Evolutionary conservation across 2,113 vertebrate genomes (phyloP).

Genomic region (Clupea harengus): DNA sequence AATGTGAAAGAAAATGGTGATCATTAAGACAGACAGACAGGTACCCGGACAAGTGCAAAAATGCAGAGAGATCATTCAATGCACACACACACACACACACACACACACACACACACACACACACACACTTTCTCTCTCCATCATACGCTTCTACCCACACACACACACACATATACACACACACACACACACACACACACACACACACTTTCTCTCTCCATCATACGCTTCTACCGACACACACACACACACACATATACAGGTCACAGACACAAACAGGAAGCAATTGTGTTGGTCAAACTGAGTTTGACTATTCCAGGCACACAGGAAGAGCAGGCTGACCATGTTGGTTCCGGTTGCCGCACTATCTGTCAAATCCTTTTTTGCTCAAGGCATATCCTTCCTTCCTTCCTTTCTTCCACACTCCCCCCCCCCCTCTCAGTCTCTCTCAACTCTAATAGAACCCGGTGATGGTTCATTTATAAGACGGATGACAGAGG

Average conservation of each 20-base stretch:
- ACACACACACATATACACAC: background rate
- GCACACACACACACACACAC: background rate
- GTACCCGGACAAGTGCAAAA: no score
- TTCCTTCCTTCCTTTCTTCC: background rate
- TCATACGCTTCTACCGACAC: background rate
- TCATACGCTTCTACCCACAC: no score
- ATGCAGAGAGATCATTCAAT: background rate
- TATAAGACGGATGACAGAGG: conserved; percentile 37
- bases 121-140: no score
- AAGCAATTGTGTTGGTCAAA: background rate
- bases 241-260: conserved; percentile 11
- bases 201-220: background rate
- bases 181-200: background rate
- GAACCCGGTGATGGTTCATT: conserved; percentile 42
- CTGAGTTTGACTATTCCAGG: background rate
- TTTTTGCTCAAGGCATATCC: background rate
- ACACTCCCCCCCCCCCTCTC: background rate
- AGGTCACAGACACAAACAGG: background rate
- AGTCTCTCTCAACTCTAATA: conserved; percentile 26
- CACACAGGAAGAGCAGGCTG: background rate
- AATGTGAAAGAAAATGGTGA: background rate
- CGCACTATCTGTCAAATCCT: background rate
- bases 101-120: background rate
- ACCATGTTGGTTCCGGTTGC: background rate
- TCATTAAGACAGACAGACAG: background rate